Evolutionary conservation across 2,113 vertebrate species (phyloP).

Genomic region (Pseudolaguvia tuberculata): DNA sequence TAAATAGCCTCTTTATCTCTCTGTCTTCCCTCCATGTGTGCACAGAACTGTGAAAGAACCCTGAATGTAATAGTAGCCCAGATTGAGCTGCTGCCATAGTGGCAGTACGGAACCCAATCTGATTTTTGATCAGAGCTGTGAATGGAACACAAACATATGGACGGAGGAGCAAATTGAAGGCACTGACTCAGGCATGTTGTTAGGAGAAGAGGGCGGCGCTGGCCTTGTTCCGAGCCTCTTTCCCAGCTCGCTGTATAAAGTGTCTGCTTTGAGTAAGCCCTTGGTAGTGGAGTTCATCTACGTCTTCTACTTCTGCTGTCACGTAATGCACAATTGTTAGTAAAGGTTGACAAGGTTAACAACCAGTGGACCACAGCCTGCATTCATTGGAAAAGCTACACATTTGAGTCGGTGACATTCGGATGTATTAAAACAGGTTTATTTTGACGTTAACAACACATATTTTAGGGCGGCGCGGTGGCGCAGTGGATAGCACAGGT

Average conservation of each 20-base stretch:
- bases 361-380: background rate
- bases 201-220: background rate
- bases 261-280: slow-evolving; percentile 5
- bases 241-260: slow-evolving; percentile 4
- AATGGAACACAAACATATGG: slow-evolving; percentile 22
- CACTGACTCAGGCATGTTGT: slow-evolving; percentile 21
- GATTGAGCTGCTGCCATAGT: slow-evolving; percentile 24
- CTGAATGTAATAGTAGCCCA: slow-evolving; percentile 20
- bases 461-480: too few relatives aligned
- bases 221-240: background rate
- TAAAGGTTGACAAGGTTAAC: slow-evolving; percentile 14
- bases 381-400: background rate
- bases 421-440: slow-evolving; percentile 7
- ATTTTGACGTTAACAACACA: slow-evolving; percentile 21
- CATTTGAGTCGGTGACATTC: background rate
- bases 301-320: slow-evolving; percentile 5
- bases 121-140: slow-evolving; percentile 29
- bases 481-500: too few relatives aligned
- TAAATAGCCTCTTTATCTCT: slow-evolving; percentile 26
- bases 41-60: slow-evolving; percentile 32
- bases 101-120: slow-evolving; percentile 17
- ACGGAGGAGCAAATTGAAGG: slow-evolving; percentile 28
- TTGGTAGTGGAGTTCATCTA: slow-evolving; percentile 24
- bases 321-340: background rate
- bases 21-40: slow-evolving; percentile 4